Conservation (phyloP, 2,113 vertebrate species). For the Alosa alosa region DNA sequence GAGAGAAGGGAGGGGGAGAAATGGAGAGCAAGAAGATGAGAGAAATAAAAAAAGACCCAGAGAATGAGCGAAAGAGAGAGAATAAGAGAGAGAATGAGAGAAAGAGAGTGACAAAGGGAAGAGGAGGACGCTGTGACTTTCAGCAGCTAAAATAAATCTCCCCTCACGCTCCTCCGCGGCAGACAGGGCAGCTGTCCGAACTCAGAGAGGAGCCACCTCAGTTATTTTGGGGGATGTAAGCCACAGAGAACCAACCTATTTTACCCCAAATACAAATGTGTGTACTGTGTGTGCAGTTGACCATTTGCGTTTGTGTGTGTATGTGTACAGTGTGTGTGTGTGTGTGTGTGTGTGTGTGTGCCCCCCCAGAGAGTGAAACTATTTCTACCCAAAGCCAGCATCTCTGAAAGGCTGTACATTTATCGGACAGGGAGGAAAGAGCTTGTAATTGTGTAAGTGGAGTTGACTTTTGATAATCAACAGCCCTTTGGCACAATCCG, state of each 20-base stretch:
- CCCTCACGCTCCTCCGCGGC: background rate
- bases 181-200: background rate
- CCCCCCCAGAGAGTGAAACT: too few relatives aligned
- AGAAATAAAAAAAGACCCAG: background rate
- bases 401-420: too few relatives aligned
- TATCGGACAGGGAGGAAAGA: too few relatives aligned
- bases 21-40: background rate
- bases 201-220: background rate
- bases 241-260: background rate
- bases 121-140: constrained; percentile 6
- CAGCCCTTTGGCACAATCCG: too few relatives aligned
- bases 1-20: background rate
- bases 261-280: background rate
- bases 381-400: too few relatives aligned
- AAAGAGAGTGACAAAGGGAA: background rate
- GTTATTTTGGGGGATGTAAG: constrained; percentile 1
- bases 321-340: background rate
- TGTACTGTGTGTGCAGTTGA: too few relatives aligned
- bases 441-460: too few relatives aligned
- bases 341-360: background rate
- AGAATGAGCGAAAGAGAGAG: background rate
- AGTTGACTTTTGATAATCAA: too few relatives aligned
- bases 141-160: background rate
- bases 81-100: background rate
- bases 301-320: too few relatives aligned